phyloP scores from a whole-genome alignment of 2,888 invertebrate species.

The Tiliacea aurago region DNA sequence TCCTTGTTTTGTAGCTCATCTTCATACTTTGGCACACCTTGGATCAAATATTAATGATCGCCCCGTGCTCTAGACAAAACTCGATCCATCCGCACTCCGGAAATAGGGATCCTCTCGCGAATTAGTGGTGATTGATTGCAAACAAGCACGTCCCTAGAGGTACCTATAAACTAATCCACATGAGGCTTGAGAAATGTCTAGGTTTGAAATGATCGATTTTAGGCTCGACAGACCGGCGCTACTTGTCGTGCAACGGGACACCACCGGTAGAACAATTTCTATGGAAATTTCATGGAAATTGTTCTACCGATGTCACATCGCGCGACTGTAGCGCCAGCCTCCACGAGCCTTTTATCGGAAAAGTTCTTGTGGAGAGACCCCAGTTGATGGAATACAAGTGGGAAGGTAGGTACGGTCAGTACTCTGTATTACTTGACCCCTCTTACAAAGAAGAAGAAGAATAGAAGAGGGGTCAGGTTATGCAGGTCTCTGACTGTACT shows the following conservation, averaged over 20 bases:
- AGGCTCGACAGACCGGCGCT: no score
- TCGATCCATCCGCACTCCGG: background rate
- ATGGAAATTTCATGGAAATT: no score
- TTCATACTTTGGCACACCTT: background rate
- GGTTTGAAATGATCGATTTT: background rate
- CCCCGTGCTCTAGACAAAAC: background rate
- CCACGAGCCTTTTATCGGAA: background rate
- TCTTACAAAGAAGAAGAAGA: no score
- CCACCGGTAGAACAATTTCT: no score
- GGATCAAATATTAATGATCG: constrained; percentile 11
- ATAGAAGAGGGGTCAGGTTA: no score
- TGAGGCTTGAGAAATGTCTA: background rate
- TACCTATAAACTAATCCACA: background rate
- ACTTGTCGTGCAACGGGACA: no score
- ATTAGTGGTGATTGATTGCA: constrained; percentile 30
- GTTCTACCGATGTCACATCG: no score
- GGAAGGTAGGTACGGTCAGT: no score
- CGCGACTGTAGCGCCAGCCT: no score
- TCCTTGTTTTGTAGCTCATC: background rate
- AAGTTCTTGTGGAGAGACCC: background rate
- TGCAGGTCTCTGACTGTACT: no score
- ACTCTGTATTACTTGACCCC: no score
- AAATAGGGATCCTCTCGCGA: constrained; percentile 6
- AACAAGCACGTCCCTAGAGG: background rate
- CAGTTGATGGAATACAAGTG: background rate